Evolutionary conservation across 2,888 invertebrate genomes (phyloP), one percentile per base, ranked within the genome.

Genomic region (Lasioglossum calceatum): DNA sequence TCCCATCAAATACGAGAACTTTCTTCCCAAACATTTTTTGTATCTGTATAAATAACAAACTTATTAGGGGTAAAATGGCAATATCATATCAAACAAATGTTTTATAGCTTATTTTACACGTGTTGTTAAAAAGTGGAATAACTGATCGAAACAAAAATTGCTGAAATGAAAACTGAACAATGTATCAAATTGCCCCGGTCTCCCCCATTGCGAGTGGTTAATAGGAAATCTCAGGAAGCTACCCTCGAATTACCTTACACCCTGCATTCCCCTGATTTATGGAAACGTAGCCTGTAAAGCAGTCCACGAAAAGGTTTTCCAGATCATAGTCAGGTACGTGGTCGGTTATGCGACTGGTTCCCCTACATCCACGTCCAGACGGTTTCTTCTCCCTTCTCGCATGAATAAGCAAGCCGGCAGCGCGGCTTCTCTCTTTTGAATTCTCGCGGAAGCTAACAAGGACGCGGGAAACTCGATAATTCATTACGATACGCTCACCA

Each of bases 401-500:
- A 71, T 42, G 12, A 42, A 71, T 71, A 71, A 42, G 14, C 71
- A 42, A n/a, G 8, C 27, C 32, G 23, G 19, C 4, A 44, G 32
- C 16, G n/a, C 10, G 27, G 42, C 23, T n/a, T 39, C 27, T 42
- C 10, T 32, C 44, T 27, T 64, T 76, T 19, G 58, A 61, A 58
- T 74, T 36, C 50, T n/a, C 50, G 19, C 39, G 75, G 12, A 54
- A 58, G 39, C 58, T 39, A 36, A 74, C 74, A 36, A 19, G 32
- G 50, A 64, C 74, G 32, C 58, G 67, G 23, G 36, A 77, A 77
- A 64, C 76, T 64, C 76, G 76, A 77, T 77, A 44, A 77, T 77
- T 77, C 76, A 64, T 64, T 77, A 44, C 58, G n/a, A 64, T 77
- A 77, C n/a, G 39, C 71, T 23, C 39, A 2, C n/a, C 39, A 5